These are phyloP conservation scores for Sinodicranocentrus sp. DNA, from an alignment of 2,888 invertebrate genomes.

Conservation along the genomic window DNA sequence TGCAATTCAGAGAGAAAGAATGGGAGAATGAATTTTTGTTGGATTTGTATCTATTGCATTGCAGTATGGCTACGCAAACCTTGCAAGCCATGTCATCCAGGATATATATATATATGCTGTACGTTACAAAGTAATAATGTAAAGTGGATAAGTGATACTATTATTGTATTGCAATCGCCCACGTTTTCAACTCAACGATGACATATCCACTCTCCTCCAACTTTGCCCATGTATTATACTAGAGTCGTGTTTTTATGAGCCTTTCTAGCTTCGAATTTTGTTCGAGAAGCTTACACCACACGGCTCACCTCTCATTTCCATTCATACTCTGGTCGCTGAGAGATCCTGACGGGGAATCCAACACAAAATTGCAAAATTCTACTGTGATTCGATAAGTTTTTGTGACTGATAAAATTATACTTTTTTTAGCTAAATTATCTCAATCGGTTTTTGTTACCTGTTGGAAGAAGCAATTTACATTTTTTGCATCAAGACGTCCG, in stretches of 20 bases:
- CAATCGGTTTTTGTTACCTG: too few relatives aligned
- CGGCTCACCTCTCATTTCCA: slow-evolving; percentile 45
- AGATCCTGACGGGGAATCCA: slow-evolving; percentile 39
- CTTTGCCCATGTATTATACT: background rate
- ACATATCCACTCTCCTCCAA: slow-evolving; percentile 37
- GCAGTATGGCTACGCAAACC: too few relatives aligned
- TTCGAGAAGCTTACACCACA: slow-evolving; percentile 40
- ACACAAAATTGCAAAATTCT: background rate
- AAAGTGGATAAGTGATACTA: background rate
- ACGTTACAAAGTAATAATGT: too few relatives aligned
- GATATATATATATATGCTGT: too few relatives aligned
- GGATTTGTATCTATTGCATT: too few relatives aligned
- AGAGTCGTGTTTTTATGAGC: background rate
- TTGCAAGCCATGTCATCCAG: too few relatives aligned
- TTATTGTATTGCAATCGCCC: slow-evolving; percentile 32
- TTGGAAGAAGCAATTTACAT: too few relatives aligned
- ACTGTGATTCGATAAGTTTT: background rate
- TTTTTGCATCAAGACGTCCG: too few relatives aligned
- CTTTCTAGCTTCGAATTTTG: slow-evolving; percentile 43
- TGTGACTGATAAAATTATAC: too few relatives aligned
- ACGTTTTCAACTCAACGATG: slow-evolving; percentile 31
- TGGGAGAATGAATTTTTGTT: too few relatives aligned
- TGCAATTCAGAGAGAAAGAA: too few relatives aligned
- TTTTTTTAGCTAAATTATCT: too few relatives aligned
- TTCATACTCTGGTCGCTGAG: slow-evolving; percentile 51